A percentile compares a stretch with the other conserved stretches of the same genome.
These are phyloP conservation scores for Connochaetes taurinus DNA, from an alignment of 2,113 vertebrate genomes.

Conservation along the genomic window DNA sequence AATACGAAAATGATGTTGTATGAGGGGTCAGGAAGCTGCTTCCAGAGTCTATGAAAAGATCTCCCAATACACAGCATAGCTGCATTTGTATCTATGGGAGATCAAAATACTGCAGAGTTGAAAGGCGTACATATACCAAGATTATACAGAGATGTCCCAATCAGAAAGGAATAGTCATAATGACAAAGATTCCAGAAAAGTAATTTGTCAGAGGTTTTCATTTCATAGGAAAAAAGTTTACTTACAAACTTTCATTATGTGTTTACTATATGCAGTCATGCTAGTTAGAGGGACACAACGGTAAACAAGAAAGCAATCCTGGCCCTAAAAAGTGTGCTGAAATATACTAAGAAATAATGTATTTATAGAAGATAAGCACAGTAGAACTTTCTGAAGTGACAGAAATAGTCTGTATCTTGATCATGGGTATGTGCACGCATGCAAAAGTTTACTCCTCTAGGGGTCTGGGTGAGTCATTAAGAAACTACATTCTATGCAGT, in stretches of 20 bases:
- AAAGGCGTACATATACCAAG: background rate
- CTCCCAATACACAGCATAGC: background rate
- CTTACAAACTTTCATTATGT: background rate
- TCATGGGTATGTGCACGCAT: rapidly evolving
- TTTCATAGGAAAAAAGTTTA: background rate
- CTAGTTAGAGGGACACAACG: background rate
- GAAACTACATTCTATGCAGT: background rate
- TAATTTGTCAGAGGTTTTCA: background rate
- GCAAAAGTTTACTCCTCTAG: background rate
- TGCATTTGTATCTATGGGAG: background rate
- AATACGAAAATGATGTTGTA: background rate
- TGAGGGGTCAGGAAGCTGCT: background rate
- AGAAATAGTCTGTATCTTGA: background rate
- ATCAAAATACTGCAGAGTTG: background rate
- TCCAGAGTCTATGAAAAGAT: background rate
- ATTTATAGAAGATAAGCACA: background rate
- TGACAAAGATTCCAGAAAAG: background rate
- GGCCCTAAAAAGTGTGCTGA: background rate
- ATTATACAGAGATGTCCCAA: background rate
- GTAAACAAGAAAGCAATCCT: background rate
- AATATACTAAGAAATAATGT: background rate
- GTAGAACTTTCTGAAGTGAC: background rate
- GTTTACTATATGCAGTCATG: background rate
- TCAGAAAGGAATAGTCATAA: background rate
- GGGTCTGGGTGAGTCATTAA: background rate